Evolutionary conservation across 2,113 vertebrate genomes (phyloP).

Genomic region (Triplophysa tibetana): DNA sequence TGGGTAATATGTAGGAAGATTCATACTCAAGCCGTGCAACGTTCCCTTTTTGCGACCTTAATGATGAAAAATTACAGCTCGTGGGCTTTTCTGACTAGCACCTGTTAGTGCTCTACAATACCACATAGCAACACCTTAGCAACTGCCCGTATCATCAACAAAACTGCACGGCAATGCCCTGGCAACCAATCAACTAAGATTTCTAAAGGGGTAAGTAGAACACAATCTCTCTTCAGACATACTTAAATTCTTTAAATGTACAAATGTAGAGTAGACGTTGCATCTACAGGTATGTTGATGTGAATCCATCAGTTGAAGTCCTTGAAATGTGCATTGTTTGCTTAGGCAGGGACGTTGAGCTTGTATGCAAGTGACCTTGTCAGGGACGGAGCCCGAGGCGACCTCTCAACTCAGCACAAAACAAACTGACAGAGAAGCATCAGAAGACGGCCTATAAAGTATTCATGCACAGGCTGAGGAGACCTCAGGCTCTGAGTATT

Average conservation of each 20-base stretch:
- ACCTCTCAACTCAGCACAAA: constrained; percentile 42
- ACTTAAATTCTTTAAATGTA: not conserved
- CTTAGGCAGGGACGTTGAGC: constrained; percentile 22
- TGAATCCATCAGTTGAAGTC: constrained; percentile 6
- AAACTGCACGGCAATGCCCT: no score
- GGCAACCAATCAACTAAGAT: not conserved
- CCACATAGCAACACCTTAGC: no score
- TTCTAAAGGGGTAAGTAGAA: not conserved
- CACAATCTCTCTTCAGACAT: no score
- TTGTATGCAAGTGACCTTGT: constrained; percentile 49
- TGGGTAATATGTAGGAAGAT: not conserved
- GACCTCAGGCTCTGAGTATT: constrained; percentile 28
- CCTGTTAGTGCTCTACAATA: no score
- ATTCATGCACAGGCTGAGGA: constrained; percentile 55
- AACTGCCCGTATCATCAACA: no score
- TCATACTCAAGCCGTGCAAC: not conserved
- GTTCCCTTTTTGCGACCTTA: not conserved
- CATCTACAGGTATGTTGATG: not conserved
- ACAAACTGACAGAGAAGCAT: constrained; percentile 57
- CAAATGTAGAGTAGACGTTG: not conserved
- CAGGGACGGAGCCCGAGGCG: constrained; percentile 30
- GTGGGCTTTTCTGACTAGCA: no score
- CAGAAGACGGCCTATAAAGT: constrained; percentile 58
- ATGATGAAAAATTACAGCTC: no score
- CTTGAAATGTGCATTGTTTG: constrained; percentile 25